Percentiles rank a stretch among this genome's conserved stretches.
phyloP scores from a whole-genome alignment of 2,888 invertebrate genomes.

The Agonopterix alstromeriana region DNA sequence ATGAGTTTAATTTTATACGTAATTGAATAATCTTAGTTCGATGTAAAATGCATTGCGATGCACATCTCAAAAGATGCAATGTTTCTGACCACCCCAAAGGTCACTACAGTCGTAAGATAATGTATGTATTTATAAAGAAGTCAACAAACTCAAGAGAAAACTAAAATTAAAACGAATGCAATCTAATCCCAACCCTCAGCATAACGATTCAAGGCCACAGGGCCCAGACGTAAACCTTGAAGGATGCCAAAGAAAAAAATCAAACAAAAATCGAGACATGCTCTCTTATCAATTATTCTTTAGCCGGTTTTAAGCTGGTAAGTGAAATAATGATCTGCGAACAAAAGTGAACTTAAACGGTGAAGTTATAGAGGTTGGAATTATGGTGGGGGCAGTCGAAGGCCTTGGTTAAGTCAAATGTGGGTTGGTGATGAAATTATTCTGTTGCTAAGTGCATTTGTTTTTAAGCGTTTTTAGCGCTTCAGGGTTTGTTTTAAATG shows the following conservation, averaged over 20 bases:
- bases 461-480: constrained; percentile 1
- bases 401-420: constrained; percentile 42
- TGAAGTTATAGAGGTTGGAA: constrained; percentile 14
- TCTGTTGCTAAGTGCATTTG: constrained; percentile 43
- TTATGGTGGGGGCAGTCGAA: constrained; percentile 21
- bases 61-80: too few relatives aligned
- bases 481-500: neutral
- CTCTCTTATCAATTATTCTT: constrained; percentile 39
- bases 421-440: constrained; percentile 33
- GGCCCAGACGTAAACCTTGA: constrained; percentile 21
- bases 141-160: too few relatives aligned
- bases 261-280: constrained; percentile 24
- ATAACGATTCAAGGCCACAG: neutral
- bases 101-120: too few relatives aligned
- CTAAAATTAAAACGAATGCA: too few relatives aligned
- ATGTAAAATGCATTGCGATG: too few relatives aligned
- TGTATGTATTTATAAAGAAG: too few relatives aligned
- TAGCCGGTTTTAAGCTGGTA: constrained; percentile 31
- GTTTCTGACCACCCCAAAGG: too few relatives aligned
- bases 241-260: constrained; percentile 20
- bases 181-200: too few relatives aligned
- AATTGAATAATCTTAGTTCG: too few relatives aligned
- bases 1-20: too few relatives aligned
- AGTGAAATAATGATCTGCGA: constrained; percentile 17
- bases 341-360: constrained; percentile 1